Evolutionary conservation across 2,113 vertebrate genomes (phyloP).

Genomic region (Bostrychus sinensis): DNA sequence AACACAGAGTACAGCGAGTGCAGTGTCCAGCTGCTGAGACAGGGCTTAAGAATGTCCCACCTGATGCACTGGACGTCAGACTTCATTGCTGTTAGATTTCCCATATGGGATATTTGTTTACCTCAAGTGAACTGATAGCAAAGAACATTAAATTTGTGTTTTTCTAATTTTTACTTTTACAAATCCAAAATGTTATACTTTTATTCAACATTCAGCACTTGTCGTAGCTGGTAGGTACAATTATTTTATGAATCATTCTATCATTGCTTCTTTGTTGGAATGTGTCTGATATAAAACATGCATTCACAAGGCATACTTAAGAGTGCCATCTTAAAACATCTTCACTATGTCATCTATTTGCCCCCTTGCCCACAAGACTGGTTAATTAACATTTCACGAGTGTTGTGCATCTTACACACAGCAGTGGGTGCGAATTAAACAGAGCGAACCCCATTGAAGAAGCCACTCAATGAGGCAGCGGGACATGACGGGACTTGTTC

Average conservation of each 20-base stretch:
- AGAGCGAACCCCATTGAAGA: constrained; percentile 3
- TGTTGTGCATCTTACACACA: neutral
- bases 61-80: neutral
- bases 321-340: too few species aligned
- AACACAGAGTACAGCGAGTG: neutral
- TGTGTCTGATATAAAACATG: too few species aligned
- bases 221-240: too few species aligned
- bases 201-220: too few species aligned
- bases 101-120: neutral
- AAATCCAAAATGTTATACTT: too few species aligned
- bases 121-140: neutral
- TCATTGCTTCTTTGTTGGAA: too few species aligned
- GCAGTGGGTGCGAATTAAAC: constrained; percentile 3
- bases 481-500: constrained; percentile 52
- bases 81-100: neutral
- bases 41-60: neutral
- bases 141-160: too few species aligned
- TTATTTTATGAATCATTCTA: too few species aligned
- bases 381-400: neutral
- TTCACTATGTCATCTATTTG: too few species aligned
- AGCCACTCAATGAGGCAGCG: constrained; percentile 7
- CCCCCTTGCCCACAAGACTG: too few species aligned
- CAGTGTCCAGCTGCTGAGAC: neutral
- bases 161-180: too few species aligned
- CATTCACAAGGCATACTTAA: too few species aligned